phyloP scores from a whole-genome alignment of 2,888 invertebrate genomes.

The Tanypteryx hageni region DNA sequence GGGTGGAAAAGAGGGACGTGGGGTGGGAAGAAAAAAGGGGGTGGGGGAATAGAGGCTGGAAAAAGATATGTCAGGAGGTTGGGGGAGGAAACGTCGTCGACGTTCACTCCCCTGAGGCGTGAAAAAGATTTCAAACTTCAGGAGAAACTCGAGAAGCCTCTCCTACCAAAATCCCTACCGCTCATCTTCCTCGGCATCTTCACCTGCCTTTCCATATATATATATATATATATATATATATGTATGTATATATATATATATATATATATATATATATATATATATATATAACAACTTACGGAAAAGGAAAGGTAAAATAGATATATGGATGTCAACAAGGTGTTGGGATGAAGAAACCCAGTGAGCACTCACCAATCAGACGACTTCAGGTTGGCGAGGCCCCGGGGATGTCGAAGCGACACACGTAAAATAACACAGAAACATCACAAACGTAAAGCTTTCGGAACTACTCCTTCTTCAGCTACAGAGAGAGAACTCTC shows the following conservation, averaged over 20 bases:
- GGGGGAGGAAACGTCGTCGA: background rate
- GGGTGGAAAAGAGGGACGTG: conserved; percentile 3
- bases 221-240: background rate
- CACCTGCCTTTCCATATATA: background rate
- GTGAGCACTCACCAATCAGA: too few species aligned
- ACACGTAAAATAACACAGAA: too few species aligned
- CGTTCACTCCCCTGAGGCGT: conserved; percentile 55
- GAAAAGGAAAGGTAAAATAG: too few species aligned
- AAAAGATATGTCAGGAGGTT: conserved; percentile 33
- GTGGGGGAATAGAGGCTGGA: background rate
- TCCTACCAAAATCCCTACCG: background rate
- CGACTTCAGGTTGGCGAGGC: too few species aligned
- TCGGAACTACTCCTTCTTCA: too few species aligned
- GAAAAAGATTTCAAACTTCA: conserved; percentile 64
- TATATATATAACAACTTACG: too few species aligned
- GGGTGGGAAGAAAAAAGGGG: background rate
- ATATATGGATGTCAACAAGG: too few species aligned
- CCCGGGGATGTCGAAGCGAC: too few species aligned
- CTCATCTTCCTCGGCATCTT: background rate
- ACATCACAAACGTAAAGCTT: too few species aligned
- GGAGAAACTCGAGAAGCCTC: conserved; percentile 42
- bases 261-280: background rate
- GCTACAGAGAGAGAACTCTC: too few species aligned
- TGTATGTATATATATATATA: background rate
- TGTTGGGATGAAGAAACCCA: too few species aligned